Percentiles rank a stretch among this genome's conserved stretches.
Conservation (phyloP, 2,888 invertebrate species). For the Leptopterna dolabrata region DNA sequence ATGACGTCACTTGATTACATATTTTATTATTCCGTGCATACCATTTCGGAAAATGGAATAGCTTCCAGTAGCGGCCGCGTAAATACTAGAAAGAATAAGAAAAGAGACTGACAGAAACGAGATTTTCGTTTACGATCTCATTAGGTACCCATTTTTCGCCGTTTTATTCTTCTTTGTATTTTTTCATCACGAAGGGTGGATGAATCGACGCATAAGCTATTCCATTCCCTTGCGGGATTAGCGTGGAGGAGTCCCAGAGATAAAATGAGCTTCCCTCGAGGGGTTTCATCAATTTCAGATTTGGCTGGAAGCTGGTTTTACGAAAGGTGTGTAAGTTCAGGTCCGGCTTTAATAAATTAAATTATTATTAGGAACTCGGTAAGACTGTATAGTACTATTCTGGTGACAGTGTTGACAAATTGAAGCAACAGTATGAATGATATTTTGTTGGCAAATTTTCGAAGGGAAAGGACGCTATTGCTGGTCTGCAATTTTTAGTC, state of each 20-base stretch:
- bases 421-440: no score
- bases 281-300: not conserved
- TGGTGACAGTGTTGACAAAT: no score
- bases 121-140: not conserved
- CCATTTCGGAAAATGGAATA: not conserved
- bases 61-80: not conserved
- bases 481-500: no score
- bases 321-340: not conserved
- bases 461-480: no score
- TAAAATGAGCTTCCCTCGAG: not conserved
- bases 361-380: no score
- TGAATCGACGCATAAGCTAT: not conserved
- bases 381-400: no score
- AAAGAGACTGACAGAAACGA: not conserved
- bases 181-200: not conserved
- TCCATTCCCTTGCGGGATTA: not conserved
- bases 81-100: not conserved
- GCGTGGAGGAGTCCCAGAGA: not conserved
- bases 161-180: not conserved
- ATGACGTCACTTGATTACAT: no score
- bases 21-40: no score
- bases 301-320: not conserved
- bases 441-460: no score
- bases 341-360: no score
- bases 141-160: not conserved